These are phyloP conservation scores for Dufourea novaeangliae DNA, from an alignment of 1,140 invertebrate species.

Conservation along the genomic window DNA sequence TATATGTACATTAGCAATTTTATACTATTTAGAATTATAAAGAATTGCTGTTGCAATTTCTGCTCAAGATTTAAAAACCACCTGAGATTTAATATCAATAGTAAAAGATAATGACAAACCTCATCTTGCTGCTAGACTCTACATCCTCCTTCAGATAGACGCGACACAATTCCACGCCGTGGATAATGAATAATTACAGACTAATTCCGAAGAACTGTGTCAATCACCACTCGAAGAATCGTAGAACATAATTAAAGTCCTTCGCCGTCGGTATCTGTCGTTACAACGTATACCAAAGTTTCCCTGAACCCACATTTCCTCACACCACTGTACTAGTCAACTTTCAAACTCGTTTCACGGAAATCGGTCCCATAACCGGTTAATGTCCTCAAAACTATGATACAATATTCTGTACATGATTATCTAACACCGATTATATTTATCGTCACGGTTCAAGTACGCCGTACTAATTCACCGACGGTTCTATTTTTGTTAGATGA, in stretches of 20 bases:
- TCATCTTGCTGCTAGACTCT: neutral
- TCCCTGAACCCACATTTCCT: slow-evolving; percentile 12
- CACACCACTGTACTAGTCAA: slow-evolving; percentile 18
- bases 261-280: neutral
- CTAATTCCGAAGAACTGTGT: neutral
- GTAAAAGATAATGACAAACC: neutral
- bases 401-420: slow-evolving; percentile 28
- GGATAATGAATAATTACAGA: neutral
- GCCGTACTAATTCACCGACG: neutral
- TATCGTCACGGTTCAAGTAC: neutral
- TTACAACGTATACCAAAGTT: neutral
- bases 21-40: neutral
- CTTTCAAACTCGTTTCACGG: neutral
- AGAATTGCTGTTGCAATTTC: neutral
- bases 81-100: neutral
- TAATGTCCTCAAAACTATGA: slow-evolving; percentile 32
- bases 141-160: neutral
- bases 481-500: slow-evolving; percentile 56
- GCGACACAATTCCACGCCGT: neutral
- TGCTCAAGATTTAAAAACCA: neutral
- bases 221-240: neutral
- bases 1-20: neutral
- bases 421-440: neutral
- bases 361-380: slow-evolving; percentile 29
- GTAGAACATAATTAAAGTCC: slow-evolving; percentile 1